Evolutionary conservation across 2,888 invertebrate species (phyloP).

Genomic region (Didymodactylos carnosus): DNA sequence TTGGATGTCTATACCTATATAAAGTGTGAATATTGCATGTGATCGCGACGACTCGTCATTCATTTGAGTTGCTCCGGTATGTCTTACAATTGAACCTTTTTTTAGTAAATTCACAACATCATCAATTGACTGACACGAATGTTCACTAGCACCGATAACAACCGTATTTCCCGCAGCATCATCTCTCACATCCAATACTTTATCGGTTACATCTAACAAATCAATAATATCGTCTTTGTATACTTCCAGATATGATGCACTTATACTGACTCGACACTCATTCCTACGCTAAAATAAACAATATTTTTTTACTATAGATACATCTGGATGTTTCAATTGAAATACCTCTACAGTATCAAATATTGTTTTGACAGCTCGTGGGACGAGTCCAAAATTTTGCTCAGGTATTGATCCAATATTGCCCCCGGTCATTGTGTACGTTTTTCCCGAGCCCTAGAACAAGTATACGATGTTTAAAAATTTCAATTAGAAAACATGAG

Average conservation of each 20-base stretch:
- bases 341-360: slow-evolving; percentile 34
- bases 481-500: neutral
- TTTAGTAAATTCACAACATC: slow-evolving; percentile 31
- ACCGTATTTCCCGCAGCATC: slow-evolving; percentile 34
- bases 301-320: neutral
- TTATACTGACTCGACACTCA: slow-evolving; percentile 18
- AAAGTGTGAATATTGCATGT: slow-evolving; percentile 33
- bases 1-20: slow-evolving; percentile 24
- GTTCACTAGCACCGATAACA: slow-evolving; percentile 29
- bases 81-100: slow-evolving; percentile 28
- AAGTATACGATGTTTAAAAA: neutral
- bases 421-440: slow-evolving; percentile 61
- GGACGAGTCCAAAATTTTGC: slow-evolving; percentile 55
- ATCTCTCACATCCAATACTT: slow-evolving; percentile 32
- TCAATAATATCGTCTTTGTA: slow-evolving; percentile 34
- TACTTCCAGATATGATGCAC: slow-evolving; percentile 33
- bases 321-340: neutral
- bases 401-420: slow-evolving; percentile 26
- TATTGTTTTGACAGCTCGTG: slow-evolving; percentile 61
- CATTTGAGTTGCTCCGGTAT: slow-evolving; percentile 35
- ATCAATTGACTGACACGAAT: slow-evolving; percentile 26
- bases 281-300: neutral
- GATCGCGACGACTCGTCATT: slow-evolving; percentile 35
- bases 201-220: slow-evolving; percentile 27
- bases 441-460: slow-evolving; percentile 71